These are phyloP conservation scores for Rotaria sp. DNA, from an alignment of 2,888 invertebrate genomes.

Conservation along the genomic window DNA sequence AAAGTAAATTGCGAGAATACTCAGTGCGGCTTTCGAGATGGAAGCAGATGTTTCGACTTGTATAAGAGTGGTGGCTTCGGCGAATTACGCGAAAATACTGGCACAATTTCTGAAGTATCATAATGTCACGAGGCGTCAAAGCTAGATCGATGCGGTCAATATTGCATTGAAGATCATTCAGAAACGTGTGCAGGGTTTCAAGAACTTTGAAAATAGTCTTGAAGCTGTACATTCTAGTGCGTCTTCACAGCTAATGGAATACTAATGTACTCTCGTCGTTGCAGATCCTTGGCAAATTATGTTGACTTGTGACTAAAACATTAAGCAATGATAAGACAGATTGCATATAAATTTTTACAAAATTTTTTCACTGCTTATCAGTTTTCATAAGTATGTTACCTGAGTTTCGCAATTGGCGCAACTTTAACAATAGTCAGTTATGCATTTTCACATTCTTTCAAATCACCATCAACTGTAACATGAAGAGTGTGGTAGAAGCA, in stretches of 20 bases:
- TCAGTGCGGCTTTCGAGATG: background rate
- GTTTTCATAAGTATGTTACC: background rate
- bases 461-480: slow-evolving; percentile 13
- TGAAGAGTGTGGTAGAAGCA: slow-evolving; percentile 35
- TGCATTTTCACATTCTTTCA: slow-evolving; percentile 11
- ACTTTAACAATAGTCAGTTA: background rate
- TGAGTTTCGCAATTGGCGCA: background rate
- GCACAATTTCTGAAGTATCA: background rate
- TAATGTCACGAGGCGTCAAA: background rate
- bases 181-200: background rate
- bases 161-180: background rate
- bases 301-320: background rate
- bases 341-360: too few species aligned
- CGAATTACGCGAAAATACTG: background rate
- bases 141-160: background rate
- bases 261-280: background rate
- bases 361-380: too few species aligned
- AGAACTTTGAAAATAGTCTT: background rate
- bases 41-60: background rate
- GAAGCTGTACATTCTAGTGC: background rate
- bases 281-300: background rate
- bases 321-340: too few species aligned
- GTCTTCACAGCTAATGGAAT: slow-evolving; percentile 1
- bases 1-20: background rate
- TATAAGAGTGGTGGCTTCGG: background rate